These are phyloP conservation scores for Drosophila albomicans DNA, from an alignment of 1,140 invertebrate genomes.

Conservation along the genomic window DNA sequence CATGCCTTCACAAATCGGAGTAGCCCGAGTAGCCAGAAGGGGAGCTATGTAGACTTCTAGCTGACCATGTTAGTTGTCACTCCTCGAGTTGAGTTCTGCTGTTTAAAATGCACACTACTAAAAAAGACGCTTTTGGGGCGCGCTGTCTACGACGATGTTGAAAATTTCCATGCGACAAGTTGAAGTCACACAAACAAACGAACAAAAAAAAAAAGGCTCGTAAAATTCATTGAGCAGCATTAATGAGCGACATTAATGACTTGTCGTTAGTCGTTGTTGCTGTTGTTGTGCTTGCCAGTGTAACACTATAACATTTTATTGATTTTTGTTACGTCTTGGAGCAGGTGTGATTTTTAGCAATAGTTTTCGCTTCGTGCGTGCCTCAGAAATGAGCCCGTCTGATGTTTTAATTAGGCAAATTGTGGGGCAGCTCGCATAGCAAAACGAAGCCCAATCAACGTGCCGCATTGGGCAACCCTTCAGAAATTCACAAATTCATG, in stretches of 20 bases:
- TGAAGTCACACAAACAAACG: slow-evolving; percentile 14
- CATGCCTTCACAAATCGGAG: slow-evolving; percentile 72
- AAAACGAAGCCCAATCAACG: slow-evolving; percentile 54
- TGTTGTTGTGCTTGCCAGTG: slow-evolving; percentile 17
- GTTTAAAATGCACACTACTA: slow-evolving; percentile 70
- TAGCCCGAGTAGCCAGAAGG: neutral
- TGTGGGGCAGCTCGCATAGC: slow-evolving; percentile 35
- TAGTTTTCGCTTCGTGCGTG: slow-evolving; percentile 67
- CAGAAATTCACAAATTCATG: slow-evolving; percentile 6
- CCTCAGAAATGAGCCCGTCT: slow-evolving; percentile 67
- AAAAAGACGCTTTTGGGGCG: slow-evolving; percentile 47
- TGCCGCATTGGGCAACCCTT: slow-evolving; percentile 40
- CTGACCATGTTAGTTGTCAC: slow-evolving; percentile 37
- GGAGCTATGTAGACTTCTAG: neutral
- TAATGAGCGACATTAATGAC: slow-evolving; percentile 81
- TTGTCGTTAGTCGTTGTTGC: slow-evolving; percentile 67
- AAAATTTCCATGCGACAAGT: slow-evolving; percentile 62
- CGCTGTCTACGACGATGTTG: slow-evolving; percentile 31
- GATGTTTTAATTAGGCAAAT: slow-evolving; percentile 82
- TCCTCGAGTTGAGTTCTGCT: slow-evolving; percentile 24
- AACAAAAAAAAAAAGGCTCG: slow-evolving; percentile 42
- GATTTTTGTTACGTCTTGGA: slow-evolving; percentile 61
- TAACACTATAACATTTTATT: slow-evolving; percentile 70
- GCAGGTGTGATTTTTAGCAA: slow-evolving; percentile 83
- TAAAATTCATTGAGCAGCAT: slow-evolving; percentile 83